phyloP scores from a whole-genome alignment of 2,113 vertebrate species.

The Clupea harengus region DNA sequence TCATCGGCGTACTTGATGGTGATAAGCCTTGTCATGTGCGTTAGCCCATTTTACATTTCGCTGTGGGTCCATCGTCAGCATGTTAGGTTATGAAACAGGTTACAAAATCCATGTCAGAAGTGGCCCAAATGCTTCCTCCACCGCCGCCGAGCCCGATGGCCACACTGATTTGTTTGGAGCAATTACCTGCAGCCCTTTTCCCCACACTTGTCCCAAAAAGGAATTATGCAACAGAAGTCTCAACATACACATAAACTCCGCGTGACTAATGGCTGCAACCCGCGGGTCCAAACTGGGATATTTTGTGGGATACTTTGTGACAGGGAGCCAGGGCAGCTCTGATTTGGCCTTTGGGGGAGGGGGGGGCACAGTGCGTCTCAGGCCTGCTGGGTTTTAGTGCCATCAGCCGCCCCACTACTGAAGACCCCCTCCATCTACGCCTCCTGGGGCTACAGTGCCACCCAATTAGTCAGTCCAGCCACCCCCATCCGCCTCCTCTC shows the following conservation, averaged over 20 bases:
- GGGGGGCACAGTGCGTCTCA: slow-evolving; percentile 39
- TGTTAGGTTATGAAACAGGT: slow-evolving; percentile 37
- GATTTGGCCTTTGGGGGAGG: slow-evolving; percentile 42
- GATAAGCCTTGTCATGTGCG: slow-evolving; percentile 57
- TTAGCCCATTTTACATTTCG: slow-evolving; percentile 52
- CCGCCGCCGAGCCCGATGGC: background rate
- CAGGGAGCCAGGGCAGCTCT: slow-evolving; percentile 46
- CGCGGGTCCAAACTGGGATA: slow-evolving; percentile 26
- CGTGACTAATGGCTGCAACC: slow-evolving; percentile 51
- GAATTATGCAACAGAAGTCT: slow-evolving; percentile 37
- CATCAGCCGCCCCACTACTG: slow-evolving; percentile 28
- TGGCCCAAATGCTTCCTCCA: background rate
- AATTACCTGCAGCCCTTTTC: slow-evolving; percentile 30
- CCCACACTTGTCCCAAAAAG: slow-evolving; percentile 21
- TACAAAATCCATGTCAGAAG: slow-evolving; percentile 32
- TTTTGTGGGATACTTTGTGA: slow-evolving; percentile 39
- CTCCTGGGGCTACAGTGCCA: slow-evolving; percentile 30
- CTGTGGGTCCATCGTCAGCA: slow-evolving; percentile 35
- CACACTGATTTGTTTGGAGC: background rate
- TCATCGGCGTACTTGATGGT: slow-evolving; percentile 56
- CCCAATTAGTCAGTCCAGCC: slow-evolving; percentile 28
- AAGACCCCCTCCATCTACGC: slow-evolving; percentile 17
- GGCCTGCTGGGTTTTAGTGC: slow-evolving; percentile 44
- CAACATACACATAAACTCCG: slow-evolving; percentile 40
- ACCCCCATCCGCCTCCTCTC: background rate